Evolutionary conservation across 2,113 vertebrate species (phyloP).

Genomic region (Apodemus speciosus): DNA sequence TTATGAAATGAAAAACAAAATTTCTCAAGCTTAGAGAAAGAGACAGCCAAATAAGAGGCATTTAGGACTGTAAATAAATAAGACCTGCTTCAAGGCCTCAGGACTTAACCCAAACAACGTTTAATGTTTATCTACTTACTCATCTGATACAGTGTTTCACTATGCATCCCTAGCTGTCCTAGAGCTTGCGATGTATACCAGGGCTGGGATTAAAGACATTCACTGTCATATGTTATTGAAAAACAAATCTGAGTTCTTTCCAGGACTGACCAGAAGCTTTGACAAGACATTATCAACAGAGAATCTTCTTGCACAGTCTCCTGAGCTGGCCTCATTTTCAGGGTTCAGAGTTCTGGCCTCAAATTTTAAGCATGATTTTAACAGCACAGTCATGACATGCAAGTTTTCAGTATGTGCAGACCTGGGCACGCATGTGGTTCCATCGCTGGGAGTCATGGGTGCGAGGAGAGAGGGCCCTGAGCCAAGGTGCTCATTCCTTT

Average conservation of each 20-base stretch:
- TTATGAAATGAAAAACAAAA: background rate
- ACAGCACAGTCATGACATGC: background rate
- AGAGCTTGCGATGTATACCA: background rate
- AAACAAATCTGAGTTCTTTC: background rate
- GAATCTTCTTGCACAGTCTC: background rate
- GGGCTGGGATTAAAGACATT: background rate
- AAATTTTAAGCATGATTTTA: background rate
- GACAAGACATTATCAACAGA: background rate
- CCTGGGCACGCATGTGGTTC: background rate
- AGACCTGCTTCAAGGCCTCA: background rate
- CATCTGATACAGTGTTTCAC: background rate
- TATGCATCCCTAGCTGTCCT: background rate
- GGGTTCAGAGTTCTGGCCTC: background rate
- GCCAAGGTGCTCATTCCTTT: background rate
- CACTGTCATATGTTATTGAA: background rate
- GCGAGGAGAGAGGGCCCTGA: background rate
- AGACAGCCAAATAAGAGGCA: background rate
- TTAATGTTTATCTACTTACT: background rate
- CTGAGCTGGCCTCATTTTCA: background rate
- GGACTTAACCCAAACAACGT: background rate
- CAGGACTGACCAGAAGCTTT: background rate
- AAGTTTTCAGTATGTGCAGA: background rate
- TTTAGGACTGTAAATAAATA: background rate
- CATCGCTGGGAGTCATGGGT: background rate
- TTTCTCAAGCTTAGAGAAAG: background rate